Conservation (phyloP, 2,797 vertebrate species). For the Ptychadena robeensis region DNA sequence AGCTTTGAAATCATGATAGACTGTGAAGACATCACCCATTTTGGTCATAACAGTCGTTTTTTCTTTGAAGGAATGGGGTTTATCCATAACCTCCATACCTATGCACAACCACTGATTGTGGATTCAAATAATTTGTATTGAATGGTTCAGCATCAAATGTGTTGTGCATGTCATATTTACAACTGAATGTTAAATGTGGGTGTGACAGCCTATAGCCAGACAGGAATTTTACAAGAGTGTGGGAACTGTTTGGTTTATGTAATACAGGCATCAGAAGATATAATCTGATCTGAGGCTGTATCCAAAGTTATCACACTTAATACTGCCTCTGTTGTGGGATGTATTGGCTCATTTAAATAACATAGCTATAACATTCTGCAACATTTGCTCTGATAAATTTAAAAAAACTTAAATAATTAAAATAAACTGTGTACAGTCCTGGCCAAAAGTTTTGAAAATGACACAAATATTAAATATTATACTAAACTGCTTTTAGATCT, state of each 20-base stretch:
- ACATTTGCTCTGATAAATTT: no score
- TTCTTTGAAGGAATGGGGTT: no score
- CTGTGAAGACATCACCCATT: no score
- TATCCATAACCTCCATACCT: not conserved
- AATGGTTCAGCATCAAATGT: slow-evolving; percentile 17
- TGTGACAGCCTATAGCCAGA: slow-evolving; percentile 22
- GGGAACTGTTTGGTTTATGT: not conserved
- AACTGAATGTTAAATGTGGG: slow-evolving; percentile 26
- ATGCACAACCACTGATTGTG: not conserved
- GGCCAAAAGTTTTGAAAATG: no score
- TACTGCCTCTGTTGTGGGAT: not conserved
- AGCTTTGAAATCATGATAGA: no score
- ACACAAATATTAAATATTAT: no score
- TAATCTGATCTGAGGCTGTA: not conserved
- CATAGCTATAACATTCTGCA: not conserved
- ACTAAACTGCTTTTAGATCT: no score
- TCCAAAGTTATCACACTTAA: not conserved
- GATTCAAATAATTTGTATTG: not conserved
- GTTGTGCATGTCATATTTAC: slow-evolving; percentile 9
- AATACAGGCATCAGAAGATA: not conserved
- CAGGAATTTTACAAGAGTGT: slow-evolving; percentile 37
- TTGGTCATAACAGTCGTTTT: no score
- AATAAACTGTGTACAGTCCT: no score
- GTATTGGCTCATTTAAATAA: not conserved
- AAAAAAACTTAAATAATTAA: no score